phyloP scores from a whole-genome alignment of 2,888 invertebrate species.

The Drepanosiphum platanoidis region DNA sequence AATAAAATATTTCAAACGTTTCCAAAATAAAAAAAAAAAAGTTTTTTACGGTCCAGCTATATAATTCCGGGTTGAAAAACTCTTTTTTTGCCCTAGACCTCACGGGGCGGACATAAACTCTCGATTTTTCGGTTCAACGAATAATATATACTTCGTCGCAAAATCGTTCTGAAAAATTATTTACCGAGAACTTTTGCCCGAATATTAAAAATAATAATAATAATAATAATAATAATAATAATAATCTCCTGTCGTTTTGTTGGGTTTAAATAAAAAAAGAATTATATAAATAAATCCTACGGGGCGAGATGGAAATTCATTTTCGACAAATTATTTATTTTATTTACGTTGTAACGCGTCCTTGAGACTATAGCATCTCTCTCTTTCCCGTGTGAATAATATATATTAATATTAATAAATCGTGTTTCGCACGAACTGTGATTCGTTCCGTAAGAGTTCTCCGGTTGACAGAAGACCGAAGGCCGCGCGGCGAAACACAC shows the following conservation, averaged over 20 bases:
- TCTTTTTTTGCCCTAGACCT: background rate
- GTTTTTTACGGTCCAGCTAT: constrained; percentile 38
- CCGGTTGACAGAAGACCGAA: constrained; percentile 1
- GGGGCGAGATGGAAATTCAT: background rate
- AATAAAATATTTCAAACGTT: constrained; percentile 48
- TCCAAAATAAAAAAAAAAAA: constrained; percentile 44
- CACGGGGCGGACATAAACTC: constrained; percentile 45
- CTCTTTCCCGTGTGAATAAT: no score
- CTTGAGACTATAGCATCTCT: background rate
- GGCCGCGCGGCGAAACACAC: background rate
- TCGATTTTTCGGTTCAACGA: constrained; percentile 54
- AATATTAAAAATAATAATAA: constrained; percentile 21
- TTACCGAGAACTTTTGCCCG: constrained; percentile 42
- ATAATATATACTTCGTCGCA: constrained; percentile 36
- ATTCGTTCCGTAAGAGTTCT: background rate
- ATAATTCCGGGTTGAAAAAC: constrained; percentile 26
- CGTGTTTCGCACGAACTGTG: constrained; percentile 13
- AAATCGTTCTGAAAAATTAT: constrained; percentile 51
- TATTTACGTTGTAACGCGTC: background rate
- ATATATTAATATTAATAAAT: no score
- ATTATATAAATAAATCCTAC: background rate
- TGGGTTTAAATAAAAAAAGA: background rate
- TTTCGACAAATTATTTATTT: constrained; percentile 7
- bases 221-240: background rate
- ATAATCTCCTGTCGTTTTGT: constrained; percentile 9